Percentiles rank a stretch among this genome's conserved stretches.
phyloP scores from a whole-genome alignment of 2,888 invertebrate species.

The Euclidia mi region DNA sequence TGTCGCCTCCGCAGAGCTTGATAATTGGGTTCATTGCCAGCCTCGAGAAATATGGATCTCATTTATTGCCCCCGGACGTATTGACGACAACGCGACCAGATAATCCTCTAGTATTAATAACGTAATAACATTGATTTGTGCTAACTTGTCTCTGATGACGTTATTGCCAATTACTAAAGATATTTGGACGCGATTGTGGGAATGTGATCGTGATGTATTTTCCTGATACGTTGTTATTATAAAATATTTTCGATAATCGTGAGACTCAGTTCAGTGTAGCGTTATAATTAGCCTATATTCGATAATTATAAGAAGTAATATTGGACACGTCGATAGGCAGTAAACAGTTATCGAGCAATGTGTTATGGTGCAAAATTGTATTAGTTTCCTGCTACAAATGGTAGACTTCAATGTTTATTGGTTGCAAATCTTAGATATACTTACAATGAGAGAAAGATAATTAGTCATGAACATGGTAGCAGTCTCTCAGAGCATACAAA shows the following conservation, averaged over 20 bases:
- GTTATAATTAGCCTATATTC: not conserved
- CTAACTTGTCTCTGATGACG: slow-evolving; percentile 33
- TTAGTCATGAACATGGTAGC: no score
- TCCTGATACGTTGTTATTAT: slow-evolving; percentile 9
- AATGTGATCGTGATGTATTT: slow-evolving; percentile 22
- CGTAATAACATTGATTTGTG: slow-evolving; percentile 46
- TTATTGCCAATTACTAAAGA: slow-evolving; percentile 22
- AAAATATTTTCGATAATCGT: not conserved
- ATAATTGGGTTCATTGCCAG: slow-evolving; percentile 87
- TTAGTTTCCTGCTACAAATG: no score
- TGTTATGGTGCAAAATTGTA: no score
- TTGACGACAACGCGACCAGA: slow-evolving; percentile 60
- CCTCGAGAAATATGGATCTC: slow-evolving; percentile 75
- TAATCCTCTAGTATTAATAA: slow-evolving; percentile 57
- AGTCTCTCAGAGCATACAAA: no score
- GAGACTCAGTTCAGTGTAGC: not conserved
- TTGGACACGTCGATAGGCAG: no score
- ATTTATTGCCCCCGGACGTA: slow-evolving; percentile 75
- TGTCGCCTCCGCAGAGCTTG: slow-evolving; percentile 76
- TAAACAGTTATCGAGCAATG: no score
- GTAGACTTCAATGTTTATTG: no score
- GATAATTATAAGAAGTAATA: not conserved
- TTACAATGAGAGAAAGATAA: no score
- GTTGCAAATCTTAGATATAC: no score
- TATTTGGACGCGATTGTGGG: slow-evolving; percentile 26